These are phyloP conservation scores for Ailurus styani DNA, from an alignment of 2,113 vertebrate genomes.

Conservation along the genomic window DNA sequence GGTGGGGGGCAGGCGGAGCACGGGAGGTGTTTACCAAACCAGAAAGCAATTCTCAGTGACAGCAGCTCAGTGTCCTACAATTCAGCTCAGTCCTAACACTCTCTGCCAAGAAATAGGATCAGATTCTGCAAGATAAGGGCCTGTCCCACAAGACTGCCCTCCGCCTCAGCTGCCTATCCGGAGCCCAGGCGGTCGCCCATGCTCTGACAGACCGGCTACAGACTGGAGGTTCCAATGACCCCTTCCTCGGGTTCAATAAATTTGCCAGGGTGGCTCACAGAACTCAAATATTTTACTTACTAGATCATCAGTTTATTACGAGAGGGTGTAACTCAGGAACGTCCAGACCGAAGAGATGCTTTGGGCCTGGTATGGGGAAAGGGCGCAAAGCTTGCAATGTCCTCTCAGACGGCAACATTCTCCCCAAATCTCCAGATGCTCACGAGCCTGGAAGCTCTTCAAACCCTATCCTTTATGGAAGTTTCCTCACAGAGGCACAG, in stretches of 20 bases:
- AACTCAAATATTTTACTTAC: neutral
- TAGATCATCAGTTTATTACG: neutral
- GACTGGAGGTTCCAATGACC: neutral
- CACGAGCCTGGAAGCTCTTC: neutral
- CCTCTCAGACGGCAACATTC: neutral
- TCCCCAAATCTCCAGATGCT: neutral
- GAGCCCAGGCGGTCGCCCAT: neutral
- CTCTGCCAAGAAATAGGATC: neutral
- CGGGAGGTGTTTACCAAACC: neutral
- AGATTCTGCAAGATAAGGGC: neutral
- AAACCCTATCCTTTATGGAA: neutral
- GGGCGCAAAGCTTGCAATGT: neutral
- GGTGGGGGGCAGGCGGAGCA: too few species aligned
- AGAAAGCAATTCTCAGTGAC: neutral
- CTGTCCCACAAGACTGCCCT: neutral
- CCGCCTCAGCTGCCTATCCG: neutral
- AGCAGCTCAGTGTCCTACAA: neutral
- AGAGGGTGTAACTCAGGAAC: neutral
- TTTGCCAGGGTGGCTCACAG: neutral
- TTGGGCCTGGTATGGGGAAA: neutral
- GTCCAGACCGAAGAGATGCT: neutral
- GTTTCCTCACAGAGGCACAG: neutral
- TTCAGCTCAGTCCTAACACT: neutral
- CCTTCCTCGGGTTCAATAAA: neutral
- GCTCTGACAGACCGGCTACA: neutral